Percentiles rank a stretch among this genome's conserved stretches.
phyloP scores from a whole-genome alignment of 2,888 invertebrate species.

The Eilema griseolum region DNA sequence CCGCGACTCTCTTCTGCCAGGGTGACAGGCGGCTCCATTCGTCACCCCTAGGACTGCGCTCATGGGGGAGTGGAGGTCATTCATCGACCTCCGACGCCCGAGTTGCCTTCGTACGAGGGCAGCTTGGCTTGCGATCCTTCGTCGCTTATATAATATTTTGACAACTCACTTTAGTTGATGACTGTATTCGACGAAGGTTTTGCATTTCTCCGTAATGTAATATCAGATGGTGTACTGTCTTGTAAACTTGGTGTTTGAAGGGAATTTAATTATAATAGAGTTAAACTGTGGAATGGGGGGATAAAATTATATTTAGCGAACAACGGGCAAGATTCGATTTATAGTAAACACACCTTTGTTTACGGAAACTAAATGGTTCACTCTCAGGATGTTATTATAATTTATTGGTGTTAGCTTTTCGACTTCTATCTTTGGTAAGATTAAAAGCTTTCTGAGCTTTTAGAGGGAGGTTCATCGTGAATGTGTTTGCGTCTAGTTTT shows the following conservation, averaged over 20 bases:
- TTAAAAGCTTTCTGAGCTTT: background rate
- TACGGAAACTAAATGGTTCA: background rate
- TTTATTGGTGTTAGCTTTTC: background rate
- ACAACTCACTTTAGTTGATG: background rate
- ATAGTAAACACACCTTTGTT: constrained; percentile 1
- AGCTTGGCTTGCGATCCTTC: too few relatives aligned
- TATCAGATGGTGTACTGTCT: constrained; percentile 13
- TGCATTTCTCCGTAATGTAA: constrained; percentile 12
- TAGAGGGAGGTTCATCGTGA: background rate
- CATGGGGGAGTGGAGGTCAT: too few relatives aligned
- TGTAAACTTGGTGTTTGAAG: constrained; percentile 9
- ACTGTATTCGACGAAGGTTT: constrained; percentile 8
- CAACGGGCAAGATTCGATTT: background rate
- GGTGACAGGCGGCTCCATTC: too few relatives aligned
- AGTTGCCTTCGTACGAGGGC: too few relatives aligned
- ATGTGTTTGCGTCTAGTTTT: too few relatives aligned
- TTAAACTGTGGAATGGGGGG: background rate
- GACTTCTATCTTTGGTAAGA: background rate
- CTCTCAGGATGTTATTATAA: background rate
- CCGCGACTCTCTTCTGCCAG: too few relatives aligned
- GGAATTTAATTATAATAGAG: constrained; percentile 9
- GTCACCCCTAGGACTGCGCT: too few relatives aligned
- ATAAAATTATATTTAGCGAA: background rate
- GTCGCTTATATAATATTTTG: too few relatives aligned
- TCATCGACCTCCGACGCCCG: too few relatives aligned